Evolutionary conservation across 2,888 invertebrate species (phyloP).

Genomic region (Sabatieria punctata): DNA sequence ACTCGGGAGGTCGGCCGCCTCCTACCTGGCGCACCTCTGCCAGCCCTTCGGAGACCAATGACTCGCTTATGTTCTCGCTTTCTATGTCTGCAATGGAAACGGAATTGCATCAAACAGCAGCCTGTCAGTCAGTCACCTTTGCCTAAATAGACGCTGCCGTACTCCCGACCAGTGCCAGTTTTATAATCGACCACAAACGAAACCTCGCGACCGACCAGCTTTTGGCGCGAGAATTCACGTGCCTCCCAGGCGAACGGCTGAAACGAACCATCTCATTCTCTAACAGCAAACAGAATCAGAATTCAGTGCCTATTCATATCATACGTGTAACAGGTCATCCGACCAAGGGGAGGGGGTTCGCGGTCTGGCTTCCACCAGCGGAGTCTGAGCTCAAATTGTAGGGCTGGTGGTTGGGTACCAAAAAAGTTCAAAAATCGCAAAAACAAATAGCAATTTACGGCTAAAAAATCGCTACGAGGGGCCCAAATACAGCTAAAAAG

Average conservation of each 20-base stretch:
- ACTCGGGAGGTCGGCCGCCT: slow-evolving; percentile 6
- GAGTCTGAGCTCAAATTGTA: too few species aligned
- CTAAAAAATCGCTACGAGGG: too few species aligned
- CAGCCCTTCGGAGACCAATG: slow-evolving; percentile 69
- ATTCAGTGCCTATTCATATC: too few species aligned
- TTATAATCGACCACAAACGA: slow-evolving; percentile 60
- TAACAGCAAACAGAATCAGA: too few species aligned
- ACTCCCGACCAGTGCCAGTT: slow-evolving; percentile 64
- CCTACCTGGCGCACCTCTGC: slow-evolving; percentile 49
- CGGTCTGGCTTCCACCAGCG: too few species aligned
- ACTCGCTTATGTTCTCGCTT: slow-evolving; percentile 72
- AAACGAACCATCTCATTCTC: too few species aligned
- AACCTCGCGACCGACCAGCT: slow-evolving; percentile 75
- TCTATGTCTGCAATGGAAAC: slow-evolving; percentile 33
- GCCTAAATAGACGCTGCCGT: slow-evolving; percentile 67
- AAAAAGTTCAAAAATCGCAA: too few species aligned
- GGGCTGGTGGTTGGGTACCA: too few species aligned
- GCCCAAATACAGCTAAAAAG: too few species aligned
- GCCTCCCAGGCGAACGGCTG: slow-evolving; percentile 94
- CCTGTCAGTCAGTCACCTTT: slow-evolving; percentile 43
- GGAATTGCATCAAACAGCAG: not conserved
- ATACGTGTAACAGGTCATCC: too few species aligned
- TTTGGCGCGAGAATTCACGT: slow-evolving; percentile 77
- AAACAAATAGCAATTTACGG: too few species aligned
- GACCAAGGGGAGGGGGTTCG: too few species aligned